Evolutionary conservation across 1,140 invertebrate genomes (phyloP).

Genomic region (Tetragnatha versicolor): DNA sequence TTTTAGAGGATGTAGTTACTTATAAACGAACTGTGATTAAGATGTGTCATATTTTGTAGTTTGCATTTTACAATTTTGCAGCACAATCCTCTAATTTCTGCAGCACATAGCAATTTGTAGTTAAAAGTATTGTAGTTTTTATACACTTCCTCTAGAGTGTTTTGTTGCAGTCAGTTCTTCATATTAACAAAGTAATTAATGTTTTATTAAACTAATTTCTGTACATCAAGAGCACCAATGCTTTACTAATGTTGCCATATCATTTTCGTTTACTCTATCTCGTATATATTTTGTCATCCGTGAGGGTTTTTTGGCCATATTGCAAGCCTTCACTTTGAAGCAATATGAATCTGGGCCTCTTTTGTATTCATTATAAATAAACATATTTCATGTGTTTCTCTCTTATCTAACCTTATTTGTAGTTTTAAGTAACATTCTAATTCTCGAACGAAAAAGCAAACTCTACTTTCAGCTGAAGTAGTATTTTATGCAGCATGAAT

Average conservation of each 20-base stretch:
- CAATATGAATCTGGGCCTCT: constrained; percentile 19
- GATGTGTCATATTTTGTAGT: too few relatives aligned
- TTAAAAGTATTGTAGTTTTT: too few relatives aligned
- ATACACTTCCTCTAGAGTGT: background rate
- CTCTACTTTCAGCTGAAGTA: too few relatives aligned
- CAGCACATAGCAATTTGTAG: too few relatives aligned
- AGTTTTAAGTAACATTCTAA: too few relatives aligned
- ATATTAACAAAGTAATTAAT: background rate
- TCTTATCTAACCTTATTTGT: too few relatives aligned
- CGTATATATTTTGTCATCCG: background rate
- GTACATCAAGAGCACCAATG: background rate
- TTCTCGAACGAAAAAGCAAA: too few relatives aligned
- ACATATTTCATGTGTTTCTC: constrained; percentile 29
- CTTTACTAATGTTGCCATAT: background rate
- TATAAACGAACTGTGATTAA: too few relatives aligned
- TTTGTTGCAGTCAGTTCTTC: background rate
- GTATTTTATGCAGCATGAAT: too few relatives aligned
- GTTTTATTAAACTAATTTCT: background rate
- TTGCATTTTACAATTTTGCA: too few relatives aligned
- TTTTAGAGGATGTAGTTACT: too few relatives aligned
- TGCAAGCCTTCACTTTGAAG: background rate
- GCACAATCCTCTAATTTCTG: too few relatives aligned
- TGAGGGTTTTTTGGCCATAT: background rate
- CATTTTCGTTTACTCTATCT: background rate
- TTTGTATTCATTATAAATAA: constrained; percentile 47